Evolutionary conservation across 2,797 vertebrate genomes (phyloP).

Genomic region (Ceryle rudis): DNA sequence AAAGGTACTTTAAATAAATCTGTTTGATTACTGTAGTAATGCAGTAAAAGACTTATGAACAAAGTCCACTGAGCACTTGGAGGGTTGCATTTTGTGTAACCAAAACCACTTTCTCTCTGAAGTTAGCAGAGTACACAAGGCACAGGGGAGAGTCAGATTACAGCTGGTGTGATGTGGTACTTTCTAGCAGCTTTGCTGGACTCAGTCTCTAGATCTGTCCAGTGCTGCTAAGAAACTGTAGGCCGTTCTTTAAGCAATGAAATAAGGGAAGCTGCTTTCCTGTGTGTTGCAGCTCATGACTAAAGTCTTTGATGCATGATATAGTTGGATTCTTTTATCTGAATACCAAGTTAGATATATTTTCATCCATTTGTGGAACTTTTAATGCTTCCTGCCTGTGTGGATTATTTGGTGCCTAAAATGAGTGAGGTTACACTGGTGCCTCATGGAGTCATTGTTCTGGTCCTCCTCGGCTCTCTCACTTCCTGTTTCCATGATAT

Average conservation of each 20-base stretch:
- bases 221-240: background rate
- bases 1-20: background rate
- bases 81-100: background rate
- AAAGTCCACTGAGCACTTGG: background rate
- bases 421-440: background rate
- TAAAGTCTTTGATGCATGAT: background rate
- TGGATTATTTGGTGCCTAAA: background rate
- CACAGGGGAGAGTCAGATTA: background rate
- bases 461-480: fast-evolving
- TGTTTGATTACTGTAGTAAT: background rate
- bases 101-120: background rate
- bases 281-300: background rate
- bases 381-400: background rate
- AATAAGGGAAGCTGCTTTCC: background rate
- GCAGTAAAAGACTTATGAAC: background rate
- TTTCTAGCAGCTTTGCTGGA: background rate
- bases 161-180: background rate
- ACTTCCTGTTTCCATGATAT: background rate
- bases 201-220: background rate
- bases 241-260: background rate
- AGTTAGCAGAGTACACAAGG: background rate
- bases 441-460: background rate
- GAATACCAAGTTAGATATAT: background rate
- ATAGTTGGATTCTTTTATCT: background rate
- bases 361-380: background rate